Base-by-base conservation (phyloP, 2,797 vertebrate species). In the Pipistrellus nathusii region DNA sequence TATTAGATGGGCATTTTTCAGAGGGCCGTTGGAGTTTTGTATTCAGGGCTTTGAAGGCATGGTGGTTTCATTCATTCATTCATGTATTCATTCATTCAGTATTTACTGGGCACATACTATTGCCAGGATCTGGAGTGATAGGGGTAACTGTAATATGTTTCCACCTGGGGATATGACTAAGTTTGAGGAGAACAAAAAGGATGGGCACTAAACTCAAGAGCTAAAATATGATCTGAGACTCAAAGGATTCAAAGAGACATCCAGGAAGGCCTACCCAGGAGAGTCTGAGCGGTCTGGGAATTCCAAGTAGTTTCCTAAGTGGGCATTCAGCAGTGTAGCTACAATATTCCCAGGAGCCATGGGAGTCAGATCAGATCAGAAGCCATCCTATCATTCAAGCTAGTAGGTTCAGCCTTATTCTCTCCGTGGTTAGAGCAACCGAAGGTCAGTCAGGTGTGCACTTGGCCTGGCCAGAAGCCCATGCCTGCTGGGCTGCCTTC, bases 401-500 rank as follows among this genome's bases (percentile, higher is more conserved):
- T 27, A 48, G 27, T 51, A 8, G 2, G 27, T 78, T 38, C 32
- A 27, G 46, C 14, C 10, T 88, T 41, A 13, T 48, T 84, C 21
- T 85, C 25, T 20, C n/a, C 2, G 6, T 27, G 46, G 32, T 5
- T 6, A 78, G 4, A 20, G 48, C 53, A 21, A 21, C 57, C 25
- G 30, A 30, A 69, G 25, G 23, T 14, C 68, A 81, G 59, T 11
- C 72, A 77, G 59, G 23, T 10, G 35, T n/a, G 8, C 6, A 2
- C 55, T 71, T 35, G 4, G 27, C 48, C 0, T 6, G 68, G 73
- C 20, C 9, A 14, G 17, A 41, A 64, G 8, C 21, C 17, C 59
- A 8, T 9, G 6, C 4, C 0, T 0, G 9, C 17, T 12, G 12
- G 35, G 41, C 35, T 1, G 0, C 3, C 17, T 1, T 20, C 8